Evolutionary conservation across 2,797 vertebrate genomes (phyloP), one percentile per base, ranked within the genome.

Genomic region (Threskiornis aethiopicus): DNA sequence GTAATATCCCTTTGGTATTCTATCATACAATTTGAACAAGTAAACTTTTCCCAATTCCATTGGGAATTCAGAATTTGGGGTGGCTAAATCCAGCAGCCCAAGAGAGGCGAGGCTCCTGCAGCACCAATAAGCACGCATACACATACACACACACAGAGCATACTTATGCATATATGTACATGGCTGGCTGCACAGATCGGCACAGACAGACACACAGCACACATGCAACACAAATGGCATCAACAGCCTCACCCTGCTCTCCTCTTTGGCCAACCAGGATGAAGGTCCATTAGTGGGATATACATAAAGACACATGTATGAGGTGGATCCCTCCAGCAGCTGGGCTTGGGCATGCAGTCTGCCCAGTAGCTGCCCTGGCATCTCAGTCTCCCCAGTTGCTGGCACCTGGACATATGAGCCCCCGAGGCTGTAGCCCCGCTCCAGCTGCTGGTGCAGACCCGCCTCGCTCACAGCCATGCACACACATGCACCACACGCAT

Each of bases 141-240:
- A 31, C 0, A 4, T 18, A 19, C 4, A 19, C 54, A 7, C 22
- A 44, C 13, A 24, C 1, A 59, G 17, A 31, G 29, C 0, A 1
- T 18, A n/a, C 29, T 78, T n/a, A 13, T 5, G n/a, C 25, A 20
- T 21, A n/a, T 15, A 12, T 3, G 9, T 3, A 13, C 7, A 19
- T 11, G 33, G 16, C 75, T 69, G 76, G 55, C 7, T 41, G n/a
- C 26, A 25, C 4, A 28, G 28, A 59, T 24, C 51, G 52, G 55
- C 28, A 11, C 51, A 84, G 54, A 37, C 16, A 49, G 42, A 49
- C 29, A 22, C 9, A n/a, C 42, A 64, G 73, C 41, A 65, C 55
- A 73, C 25, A 54, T 1, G 4, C 12, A 67, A 55, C 29, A 77
- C 59, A 81, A 77, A 42, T 0, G 5, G 24, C 57, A 73, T 26